Evolutionary conservation across 2,888 invertebrate species (phyloP).

Genomic region (Xylota sylvarum): DNA sequence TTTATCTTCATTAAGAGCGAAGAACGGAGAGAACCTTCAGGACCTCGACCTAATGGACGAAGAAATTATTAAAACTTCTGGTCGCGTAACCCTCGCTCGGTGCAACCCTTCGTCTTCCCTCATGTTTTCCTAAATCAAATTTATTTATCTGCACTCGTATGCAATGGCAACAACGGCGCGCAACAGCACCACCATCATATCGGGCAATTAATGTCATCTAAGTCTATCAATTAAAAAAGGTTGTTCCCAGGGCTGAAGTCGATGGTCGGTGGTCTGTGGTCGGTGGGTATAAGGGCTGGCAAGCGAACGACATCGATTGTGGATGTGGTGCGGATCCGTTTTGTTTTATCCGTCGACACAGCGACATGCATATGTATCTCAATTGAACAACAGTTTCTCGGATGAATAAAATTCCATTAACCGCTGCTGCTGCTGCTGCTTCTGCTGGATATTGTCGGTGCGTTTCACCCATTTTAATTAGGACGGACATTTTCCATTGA

Average conservation of each 20-base stretch:
- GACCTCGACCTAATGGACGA: conserved; percentile 32
- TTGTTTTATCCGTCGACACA: conserved; percentile 32
- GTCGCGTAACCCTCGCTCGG: conserved; percentile 16
- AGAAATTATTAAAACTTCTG: conserved; percentile 13
- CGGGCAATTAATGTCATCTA: conserved; percentile 70
- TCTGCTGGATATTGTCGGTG: conserved; percentile 65
- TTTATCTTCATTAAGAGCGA: conserved; percentile 53
- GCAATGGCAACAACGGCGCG: conserved; percentile 6
- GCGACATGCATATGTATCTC: conserved; percentile 51
- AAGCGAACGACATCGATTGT: conserved; percentile 54
- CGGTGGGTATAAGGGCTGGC: conserved; percentile 56
- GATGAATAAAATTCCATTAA: conserved; percentile 68
- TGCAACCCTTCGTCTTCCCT: conserved; percentile 39
- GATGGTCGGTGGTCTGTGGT: background rate
- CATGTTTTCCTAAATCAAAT: conserved; percentile 59
- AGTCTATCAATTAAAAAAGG: conserved; percentile 70
- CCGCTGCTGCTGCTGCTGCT: conserved; percentile 53
- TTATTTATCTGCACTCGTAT: conserved; percentile 49
- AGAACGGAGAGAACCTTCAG: conserved; percentile 9
- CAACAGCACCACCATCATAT: conserved; percentile 62
- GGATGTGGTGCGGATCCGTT: conserved; percentile 26
- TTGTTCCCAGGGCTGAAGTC: conserved; percentile 55
- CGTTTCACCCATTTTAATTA: conserved; percentile 74
- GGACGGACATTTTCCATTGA: conserved; percentile 73
- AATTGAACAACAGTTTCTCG: conserved; percentile 61